A percentile compares a stretch with the other conserved stretches of the same genome.
phyloP scores from a whole-genome alignment of 2,888 invertebrate species.

The Agrotis puta region DNA sequence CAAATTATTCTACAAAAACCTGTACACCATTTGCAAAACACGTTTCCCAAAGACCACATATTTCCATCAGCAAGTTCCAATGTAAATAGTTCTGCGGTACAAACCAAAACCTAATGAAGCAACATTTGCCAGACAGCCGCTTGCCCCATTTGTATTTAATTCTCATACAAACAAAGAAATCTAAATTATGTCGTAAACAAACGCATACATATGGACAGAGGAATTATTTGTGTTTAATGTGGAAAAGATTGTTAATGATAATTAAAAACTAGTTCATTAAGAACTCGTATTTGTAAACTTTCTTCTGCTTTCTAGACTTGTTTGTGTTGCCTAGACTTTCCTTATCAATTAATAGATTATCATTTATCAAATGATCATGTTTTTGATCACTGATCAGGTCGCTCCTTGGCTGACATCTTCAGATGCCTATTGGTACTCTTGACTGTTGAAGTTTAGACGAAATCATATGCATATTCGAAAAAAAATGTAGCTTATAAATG shows the following conservation, averaged over 20 bases:
- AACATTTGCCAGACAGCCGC: conserved; percentile 48
- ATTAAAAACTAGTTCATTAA: conserved; percentile 24
- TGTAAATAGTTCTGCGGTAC: conserved; percentile 26
- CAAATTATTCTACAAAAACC: not conserved
- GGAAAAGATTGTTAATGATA: not conserved
- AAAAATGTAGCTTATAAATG: no score
- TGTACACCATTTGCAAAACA: not conserved
- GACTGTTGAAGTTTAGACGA: not conserved
- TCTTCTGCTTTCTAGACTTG: conserved; percentile 1
- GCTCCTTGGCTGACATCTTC: not conserved
- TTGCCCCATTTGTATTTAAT: conserved; percentile 47
- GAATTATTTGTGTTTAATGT: conserved; percentile 4
- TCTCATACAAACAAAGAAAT: conserved; percentile 50
- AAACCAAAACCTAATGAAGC: conserved; percentile 42
- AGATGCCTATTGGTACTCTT: not conserved
- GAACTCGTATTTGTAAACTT: not conserved
- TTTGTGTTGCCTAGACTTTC: not conserved
- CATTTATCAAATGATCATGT: no score
- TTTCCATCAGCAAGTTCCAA: not conserved
- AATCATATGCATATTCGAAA: not conserved
- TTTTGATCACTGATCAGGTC: not conserved
- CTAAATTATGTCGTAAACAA: conserved; percentile 42
- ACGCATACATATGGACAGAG: conserved; percentile 25
- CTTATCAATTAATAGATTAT: no score
- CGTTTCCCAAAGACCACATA: not conserved